phyloP scores from a whole-genome alignment of 2,888 invertebrate genomes.

The Pollenia labialis region DNA sequence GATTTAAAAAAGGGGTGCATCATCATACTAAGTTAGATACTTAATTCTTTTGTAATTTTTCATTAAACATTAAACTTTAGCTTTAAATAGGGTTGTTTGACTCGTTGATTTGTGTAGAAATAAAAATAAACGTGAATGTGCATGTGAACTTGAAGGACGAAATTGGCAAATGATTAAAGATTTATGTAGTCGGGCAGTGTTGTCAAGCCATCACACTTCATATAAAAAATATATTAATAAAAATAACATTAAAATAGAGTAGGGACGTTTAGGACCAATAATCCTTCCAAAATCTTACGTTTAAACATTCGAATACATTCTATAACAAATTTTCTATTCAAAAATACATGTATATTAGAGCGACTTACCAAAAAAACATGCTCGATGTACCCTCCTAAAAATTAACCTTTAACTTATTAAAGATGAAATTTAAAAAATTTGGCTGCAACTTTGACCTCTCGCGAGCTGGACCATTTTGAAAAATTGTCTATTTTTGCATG shows the following conservation, averaged over 20 bases:
- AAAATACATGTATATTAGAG: too few species aligned
- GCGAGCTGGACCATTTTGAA: too few species aligned
- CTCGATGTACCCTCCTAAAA: too few species aligned
- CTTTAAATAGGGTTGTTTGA: conserved; percentile 61
- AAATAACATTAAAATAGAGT: background rate
- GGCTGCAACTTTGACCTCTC: too few species aligned
- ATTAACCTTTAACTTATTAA: too few species aligned
- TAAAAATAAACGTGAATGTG: conserved; percentile 24
- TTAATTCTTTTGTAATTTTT: conserved; percentile 78
- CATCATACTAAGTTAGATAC: conserved; percentile 64
- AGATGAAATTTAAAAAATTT: too few species aligned
- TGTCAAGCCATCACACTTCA: conserved; percentile 4
- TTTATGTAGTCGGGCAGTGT: conserved; percentile 5
- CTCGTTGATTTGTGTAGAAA: conserved; percentile 19
- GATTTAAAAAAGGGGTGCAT: conserved; percentile 73
- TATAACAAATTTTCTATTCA: too few species aligned
- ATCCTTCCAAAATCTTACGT: too few species aligned
- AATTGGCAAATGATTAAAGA: conserved; percentile 28
- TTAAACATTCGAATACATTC: too few species aligned
- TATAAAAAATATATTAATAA: background rate
- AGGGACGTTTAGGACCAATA: too few species aligned
- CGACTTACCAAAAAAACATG: too few species aligned
- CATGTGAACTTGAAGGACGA: conserved; percentile 41
- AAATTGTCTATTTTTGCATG: too few species aligned
- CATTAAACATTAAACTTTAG: conserved; percentile 70